Base-by-base conservation (phyloP, 2,888 invertebrate species). In the Plagodis pulveraria region DNA sequence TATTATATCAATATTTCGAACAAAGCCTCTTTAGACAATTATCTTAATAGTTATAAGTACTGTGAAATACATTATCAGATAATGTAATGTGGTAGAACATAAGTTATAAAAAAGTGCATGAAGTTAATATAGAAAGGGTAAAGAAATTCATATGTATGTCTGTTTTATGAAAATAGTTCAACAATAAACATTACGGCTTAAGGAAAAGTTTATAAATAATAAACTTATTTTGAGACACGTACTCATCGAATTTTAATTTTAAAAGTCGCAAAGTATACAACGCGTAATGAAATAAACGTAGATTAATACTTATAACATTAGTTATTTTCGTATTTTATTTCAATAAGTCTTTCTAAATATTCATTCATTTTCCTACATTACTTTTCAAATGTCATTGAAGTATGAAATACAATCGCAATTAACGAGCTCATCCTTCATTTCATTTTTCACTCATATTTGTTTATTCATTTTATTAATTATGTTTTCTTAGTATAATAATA, bases 301-400 rank as follows among this genome's bases (percentile, higher is more conserved):
- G 80, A 81, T 85, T 76, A 86, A 84, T 87, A 86, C 84, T 86
- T 91, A 87, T 85, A 91, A 88, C 86, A 84, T 90, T 89, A 89
- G 87, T 91, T 91, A 90, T 84, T 77, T 84, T 90, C 90, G 89
- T 91, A 91, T 87, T 90, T 90, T 84, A 87, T 85, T 89, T 89
- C 92, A 91, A 91, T 91, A 92, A 92, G 91, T 92, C 92, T 91
- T 91, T 92, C 92, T 92, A 92, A 91, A 90, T 92, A 90, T 91
- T 89, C 90, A 88, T 91, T 88, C 89, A 87, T 86, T 89, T 88
- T 78, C 88, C 91, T 91, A 91, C 90, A 78, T 86, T 89, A 90
- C 84, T 83, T 87, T 83, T 84, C 88, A 87, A 91, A 90, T 89
- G 89, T 89, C 88, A 87, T 86, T 89, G 90, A 91, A 91, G 89